A percentile compares a stretch with the other conserved stretches of the same genome.
phyloP scores from a whole-genome alignment of 2,113 vertebrate genomes.

The Nesoenas mayeri region DNA sequence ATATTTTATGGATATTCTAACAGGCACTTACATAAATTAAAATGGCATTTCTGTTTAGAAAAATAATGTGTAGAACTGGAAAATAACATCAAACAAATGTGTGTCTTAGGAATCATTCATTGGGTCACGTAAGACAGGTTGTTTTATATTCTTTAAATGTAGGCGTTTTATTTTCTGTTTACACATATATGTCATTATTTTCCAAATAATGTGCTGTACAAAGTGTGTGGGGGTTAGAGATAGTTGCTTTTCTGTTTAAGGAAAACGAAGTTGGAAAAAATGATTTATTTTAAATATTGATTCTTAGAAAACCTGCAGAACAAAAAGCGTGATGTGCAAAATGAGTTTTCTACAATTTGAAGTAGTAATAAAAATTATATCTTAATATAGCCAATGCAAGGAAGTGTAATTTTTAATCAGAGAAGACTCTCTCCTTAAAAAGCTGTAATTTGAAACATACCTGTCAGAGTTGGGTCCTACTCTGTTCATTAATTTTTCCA shows the following conservation, averaged over 20 bases:
- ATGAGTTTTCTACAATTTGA: not conserved
- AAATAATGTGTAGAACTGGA: not conserved
- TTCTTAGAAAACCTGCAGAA: not conserved
- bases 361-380: not conserved
- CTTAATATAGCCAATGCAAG: not conserved
- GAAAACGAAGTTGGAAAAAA: not conserved
- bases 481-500: conserved; percentile 91
- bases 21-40: not conserved
- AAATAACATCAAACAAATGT: not conserved
- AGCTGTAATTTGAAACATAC: conserved; percentile 67
- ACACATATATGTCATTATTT: not conserved
- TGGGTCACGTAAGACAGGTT: not conserved
- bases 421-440: not conserved
- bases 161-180: not conserved
- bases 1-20: not conserved
- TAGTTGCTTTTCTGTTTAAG: not conserved
- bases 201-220: not conserved
- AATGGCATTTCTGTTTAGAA: not conserved
- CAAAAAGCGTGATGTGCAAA: not conserved
- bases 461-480: conserved; percentile 83
- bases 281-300: not conserved
- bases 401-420: not conserved
- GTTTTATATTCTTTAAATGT: not conserved
- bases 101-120: not conserved
- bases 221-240: not conserved